phyloP scores from a whole-genome alignment of 2,113 vertebrate genomes.

The Mandrillus leucophaeus region DNA sequence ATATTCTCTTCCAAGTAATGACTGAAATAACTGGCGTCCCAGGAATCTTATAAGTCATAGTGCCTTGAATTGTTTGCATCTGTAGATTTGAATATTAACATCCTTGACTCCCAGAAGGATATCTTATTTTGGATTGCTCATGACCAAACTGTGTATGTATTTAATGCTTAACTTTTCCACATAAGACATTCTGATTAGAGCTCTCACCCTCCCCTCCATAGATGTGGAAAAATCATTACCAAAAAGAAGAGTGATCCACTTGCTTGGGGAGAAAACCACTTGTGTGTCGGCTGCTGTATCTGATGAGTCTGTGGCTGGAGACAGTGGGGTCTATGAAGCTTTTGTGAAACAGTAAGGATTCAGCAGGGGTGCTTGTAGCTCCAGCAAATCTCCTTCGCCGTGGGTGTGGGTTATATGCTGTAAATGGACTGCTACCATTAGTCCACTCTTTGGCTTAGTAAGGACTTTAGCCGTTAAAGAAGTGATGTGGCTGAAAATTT shows the following conservation, averaged over 20 bases:
- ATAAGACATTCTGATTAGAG: slow-evolving; percentile 38
- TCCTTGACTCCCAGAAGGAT: slow-evolving; percentile 1
- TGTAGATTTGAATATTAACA: background rate
- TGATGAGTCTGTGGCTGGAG: slow-evolving; percentile 91
- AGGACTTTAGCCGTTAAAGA: background rate
- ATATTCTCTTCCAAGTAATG: background rate
- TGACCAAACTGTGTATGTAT: background rate
- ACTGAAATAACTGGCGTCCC: background rate
- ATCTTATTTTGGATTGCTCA: slow-evolving; percentile 12
- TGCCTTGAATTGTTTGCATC: fast-evolving
- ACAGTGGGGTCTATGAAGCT: slow-evolving; percentile 91
- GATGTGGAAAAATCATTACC: slow-evolving; percentile 79
- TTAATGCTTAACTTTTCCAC: background rate
- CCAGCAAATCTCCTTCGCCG: fast-evolving
- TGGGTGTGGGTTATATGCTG: fast-evolving
- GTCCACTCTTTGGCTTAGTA: fast-evolving
- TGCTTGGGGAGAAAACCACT: slow-evolving; percentile 83
- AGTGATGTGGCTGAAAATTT: background rate
- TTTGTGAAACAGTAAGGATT: slow-evolving; percentile 88
- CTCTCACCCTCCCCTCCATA: slow-evolving; percentile 63
- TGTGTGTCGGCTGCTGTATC: slow-evolving; percentile 91
- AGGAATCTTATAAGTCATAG: fast-evolving
- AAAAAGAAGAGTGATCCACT: slow-evolving; percentile 73
- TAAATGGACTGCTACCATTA: fast-evolving
- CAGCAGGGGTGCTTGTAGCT: too few species aligned